Evolutionary conservation across 1,140 invertebrate genomes (phyloP), one percentile per base, ranked within the genome.

Genomic region (Anoplophora glabripennis): DNA sequence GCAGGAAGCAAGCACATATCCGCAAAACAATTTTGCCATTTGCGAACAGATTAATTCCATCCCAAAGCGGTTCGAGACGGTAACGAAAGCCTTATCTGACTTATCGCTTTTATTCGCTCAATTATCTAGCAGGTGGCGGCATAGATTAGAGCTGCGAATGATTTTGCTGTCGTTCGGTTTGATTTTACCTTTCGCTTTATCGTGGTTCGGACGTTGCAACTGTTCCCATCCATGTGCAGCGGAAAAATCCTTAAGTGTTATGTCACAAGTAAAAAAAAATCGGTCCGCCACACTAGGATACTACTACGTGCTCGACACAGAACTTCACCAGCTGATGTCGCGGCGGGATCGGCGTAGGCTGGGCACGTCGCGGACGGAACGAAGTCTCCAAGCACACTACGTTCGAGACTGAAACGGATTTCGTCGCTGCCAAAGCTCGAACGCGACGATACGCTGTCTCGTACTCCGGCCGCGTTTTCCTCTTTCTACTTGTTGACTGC

Each of bases 371-470:
- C 47, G 47, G 14, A 28, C 12, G 8, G 28, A 36, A 35, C 47
- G 47, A 10, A 49, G 34, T 37, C 47, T 36, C n/a, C 47, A 36
- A 49, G n/a, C 47, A 36, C 34, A 49, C 47, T 49, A 49, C 47
- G 47, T 15, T 49, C 10, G n/a, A 12, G 21, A 34, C 12, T 14
- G 10, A 28, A 18, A 34, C n/a, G 15, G 47, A 49, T 14, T 49
- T 49, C 36, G 47, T 49, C 47, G 47, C 34, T 49, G 47, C 14
- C 21, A 28, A 28, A 28, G 21, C 47, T n/a, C 7, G 21, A 14
- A 36, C 47, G 47, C 47, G 47, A 28, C 21, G 21, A 35, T 49
- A 49, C 47, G 47, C 47, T 49, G 47, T 49, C 47, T 49, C 47
- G 47, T 49, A 49, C 21, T 49, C 21, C 18, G 15, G n/a, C 11